These are phyloP conservation scores for Leptopilina drosophilae DNA, from an alignment of 2,888 invertebrate species.

Conservation along the genomic window DNA sequence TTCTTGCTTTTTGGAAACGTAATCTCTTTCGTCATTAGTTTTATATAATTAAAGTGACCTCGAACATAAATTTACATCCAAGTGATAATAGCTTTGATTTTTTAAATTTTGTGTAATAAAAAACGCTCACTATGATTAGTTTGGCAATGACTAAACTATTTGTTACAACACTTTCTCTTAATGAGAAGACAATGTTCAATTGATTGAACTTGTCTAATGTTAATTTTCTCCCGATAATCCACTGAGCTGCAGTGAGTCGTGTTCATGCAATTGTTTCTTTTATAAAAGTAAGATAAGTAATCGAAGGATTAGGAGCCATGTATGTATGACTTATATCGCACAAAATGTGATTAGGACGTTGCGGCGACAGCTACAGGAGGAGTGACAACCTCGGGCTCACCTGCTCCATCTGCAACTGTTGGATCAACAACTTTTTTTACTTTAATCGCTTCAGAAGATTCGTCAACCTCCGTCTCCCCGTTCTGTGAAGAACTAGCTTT, in stretches of 20 bases:
- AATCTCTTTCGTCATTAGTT: neutral
- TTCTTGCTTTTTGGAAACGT: too few species aligned
- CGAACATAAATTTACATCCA: neutral
- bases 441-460: slow-evolving; percentile 69
- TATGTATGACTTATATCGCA: slow-evolving; percentile 65
- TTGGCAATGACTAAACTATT: slow-evolving; percentile 17
- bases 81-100: neutral
- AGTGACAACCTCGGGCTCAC: slow-evolving; percentile 72
- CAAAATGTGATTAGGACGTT: slow-evolving; percentile 72
- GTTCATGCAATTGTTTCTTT: slow-evolving; percentile 64
- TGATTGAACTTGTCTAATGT: neutral
- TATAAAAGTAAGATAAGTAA: slow-evolving; percentile 73
- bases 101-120: neutral
- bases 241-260: slow-evolving; percentile 40
- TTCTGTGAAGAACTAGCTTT: slow-evolving; percentile 65
- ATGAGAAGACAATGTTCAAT: slow-evolving; percentile 6
- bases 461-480: slow-evolving; percentile 66
- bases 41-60: neutral
- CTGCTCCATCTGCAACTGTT: slow-evolving; percentile 70
- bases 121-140: neutral
- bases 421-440: slow-evolving; percentile 74
- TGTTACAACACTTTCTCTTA: neutral
- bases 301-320: slow-evolving; percentile 69
- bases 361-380: slow-evolving; percentile 74
- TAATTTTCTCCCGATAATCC: slow-evolving; percentile 48